Evolutionary conservation across 2,888 invertebrate genomes (phyloP).

Genomic region (Patella depressa): DNA sequence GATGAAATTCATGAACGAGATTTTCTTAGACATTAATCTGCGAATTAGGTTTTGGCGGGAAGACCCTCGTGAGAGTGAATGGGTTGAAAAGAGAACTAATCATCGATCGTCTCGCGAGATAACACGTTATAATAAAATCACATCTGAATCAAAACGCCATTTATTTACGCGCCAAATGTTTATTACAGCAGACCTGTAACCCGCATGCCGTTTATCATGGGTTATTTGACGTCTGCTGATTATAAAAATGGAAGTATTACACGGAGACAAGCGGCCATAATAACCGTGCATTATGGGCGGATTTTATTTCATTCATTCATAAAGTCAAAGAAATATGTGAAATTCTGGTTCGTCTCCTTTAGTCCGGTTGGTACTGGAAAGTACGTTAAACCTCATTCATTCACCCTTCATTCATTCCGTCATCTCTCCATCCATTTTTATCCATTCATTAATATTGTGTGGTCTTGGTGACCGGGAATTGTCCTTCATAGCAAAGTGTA

Average conservation of each 20-base stretch:
- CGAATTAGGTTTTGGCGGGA: background rate
- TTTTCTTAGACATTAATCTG: too few relatives aligned
- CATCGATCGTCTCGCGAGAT: background rate
- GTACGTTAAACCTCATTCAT: background rate
- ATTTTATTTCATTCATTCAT: background rate
- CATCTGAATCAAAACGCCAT: background rate
- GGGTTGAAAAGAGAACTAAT: background rate
- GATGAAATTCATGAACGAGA: too few relatives aligned
- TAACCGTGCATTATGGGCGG: too few relatives aligned
- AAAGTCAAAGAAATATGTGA: too few relatives aligned
- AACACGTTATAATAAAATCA: constrained; percentile 5
- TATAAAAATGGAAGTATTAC: background rate
- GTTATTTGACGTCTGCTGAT: background rate
- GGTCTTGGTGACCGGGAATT: too few relatives aligned
- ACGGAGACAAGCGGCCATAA: too few relatives aligned
- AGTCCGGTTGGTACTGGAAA: too few relatives aligned
- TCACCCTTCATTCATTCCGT: background rate
- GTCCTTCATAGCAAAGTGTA: too few relatives aligned
- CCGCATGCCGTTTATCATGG: background rate
- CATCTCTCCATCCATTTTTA: background rate
- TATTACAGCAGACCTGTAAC: background rate
- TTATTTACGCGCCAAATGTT: constrained; percentile 8
- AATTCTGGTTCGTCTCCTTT: too few relatives aligned
- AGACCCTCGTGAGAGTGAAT: background rate
- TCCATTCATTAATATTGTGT: background rate